Evolutionary conservation across 92 coral and sea anemone species (phyloP), one percentile per base, ranked within the genome.

Genomic region (Diadumene lineata): DNA sequence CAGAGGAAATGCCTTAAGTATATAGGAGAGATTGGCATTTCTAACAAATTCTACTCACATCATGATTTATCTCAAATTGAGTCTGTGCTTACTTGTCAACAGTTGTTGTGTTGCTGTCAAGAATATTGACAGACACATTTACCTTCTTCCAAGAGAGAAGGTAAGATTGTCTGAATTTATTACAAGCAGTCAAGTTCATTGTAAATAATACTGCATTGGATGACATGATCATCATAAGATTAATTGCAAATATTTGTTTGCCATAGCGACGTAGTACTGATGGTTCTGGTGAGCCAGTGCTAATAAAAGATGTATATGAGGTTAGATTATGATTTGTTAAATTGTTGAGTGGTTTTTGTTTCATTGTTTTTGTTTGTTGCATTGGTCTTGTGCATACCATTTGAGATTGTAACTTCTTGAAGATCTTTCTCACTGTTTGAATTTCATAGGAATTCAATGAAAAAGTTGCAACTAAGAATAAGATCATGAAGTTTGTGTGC

Each of bases 31-130:
- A n/a, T n/a, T n/a, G n/a, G n/a, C n/a, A n/a, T n/a, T n/a, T n/a
- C n/a, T n/a, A n/a, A n/a, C n/a, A n/a, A n/a, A n/a, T n/a, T n/a
- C n/a, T 53, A 9, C 60, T 53, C 25, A 8, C 60, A 53, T 58
- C 15, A 22, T 58, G 26, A 22, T 26, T 1, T 58, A 3, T 31
- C 64, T 58, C 26, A 22, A 28, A 24, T 58, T 23, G 30, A 77
- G 15, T 38, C 51, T 50, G 7, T 28, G 9, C 6, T 34, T 16
- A 25, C 11, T 9, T n/a, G n/a, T n/a, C 29, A 0, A 3, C 23
- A 93, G 98, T 73, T 94, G 97, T 72, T 92, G 97, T 64, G 89
- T 94, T 32, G 86, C 89, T 18, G 91, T 94, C 46, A 94, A 92
- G 87, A 94, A 94, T 63, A 94, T 94, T 56, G 97, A 94, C 53